Evolutionary conservation across 2,113 vertebrate species (phyloP).

Genomic region (Hyla sarda): DNA sequence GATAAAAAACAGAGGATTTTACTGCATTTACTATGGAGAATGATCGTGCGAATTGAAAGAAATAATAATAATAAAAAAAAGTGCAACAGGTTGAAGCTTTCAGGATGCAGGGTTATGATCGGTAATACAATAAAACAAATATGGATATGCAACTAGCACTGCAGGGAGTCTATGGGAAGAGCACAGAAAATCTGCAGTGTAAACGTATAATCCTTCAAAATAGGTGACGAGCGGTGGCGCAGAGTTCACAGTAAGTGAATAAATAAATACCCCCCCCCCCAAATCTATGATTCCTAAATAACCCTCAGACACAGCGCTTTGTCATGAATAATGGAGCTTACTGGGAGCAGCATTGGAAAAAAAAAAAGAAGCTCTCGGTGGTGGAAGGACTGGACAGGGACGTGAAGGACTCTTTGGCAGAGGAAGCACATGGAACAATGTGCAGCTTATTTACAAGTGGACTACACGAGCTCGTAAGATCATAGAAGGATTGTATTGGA

Average conservation of each 20-base stretch:
- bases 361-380: neutral
- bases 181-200: neutral
- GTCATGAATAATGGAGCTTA: neutral
- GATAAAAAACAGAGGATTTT: conserved; percentile 88
- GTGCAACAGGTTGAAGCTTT: conserved; percentile 81
- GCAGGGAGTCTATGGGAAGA: neutral
- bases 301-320: conserved; percentile 35
- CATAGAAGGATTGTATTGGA: conserved; percentile 20
- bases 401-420: conserved; percentile 54
- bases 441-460: neutral
- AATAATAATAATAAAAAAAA: no score
- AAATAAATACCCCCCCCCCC: conserved; percentile 77
- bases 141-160: conserved; percentile 59
- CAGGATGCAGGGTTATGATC: conserved; percentile 18
- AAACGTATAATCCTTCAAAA: conserved; percentile 68
- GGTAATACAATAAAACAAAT: conserved; percentile 15
- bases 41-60: conserved; percentile 76
- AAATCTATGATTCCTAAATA: conserved; percentile 66
- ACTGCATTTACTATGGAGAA: conserved; percentile 85
- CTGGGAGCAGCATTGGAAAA: conserved; percentile 12
- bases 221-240: conserved; percentile 59
- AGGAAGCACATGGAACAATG: conserved; percentile 38
- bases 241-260: conserved; percentile 76
- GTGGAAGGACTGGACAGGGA: neutral
- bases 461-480: neutral